Evolutionary conservation across 2,113 vertebrate genomes (phyloP), one percentile per base, ranked within the genome.

Genomic region (Cottus gobio): DNA sequence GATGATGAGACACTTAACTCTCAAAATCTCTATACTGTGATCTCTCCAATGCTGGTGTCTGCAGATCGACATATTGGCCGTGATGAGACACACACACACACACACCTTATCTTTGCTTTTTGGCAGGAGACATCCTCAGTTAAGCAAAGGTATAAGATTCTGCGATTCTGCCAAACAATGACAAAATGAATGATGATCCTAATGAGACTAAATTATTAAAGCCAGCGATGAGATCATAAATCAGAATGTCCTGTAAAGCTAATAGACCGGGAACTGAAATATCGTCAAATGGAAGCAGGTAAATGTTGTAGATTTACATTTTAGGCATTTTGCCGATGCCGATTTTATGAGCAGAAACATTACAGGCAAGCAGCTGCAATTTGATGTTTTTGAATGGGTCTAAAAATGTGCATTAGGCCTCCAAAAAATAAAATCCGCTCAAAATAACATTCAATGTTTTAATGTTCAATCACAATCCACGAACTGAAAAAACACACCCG

Each of bases 251-350:
- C 60, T 37, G 11, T n/a, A 28, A 26, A 5, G 12, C 63, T 34
- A 85, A 80, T 1, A 5, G 36, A 75, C 20, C 63, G 26, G 58
- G 15, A 39, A 46, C 18, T 37, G 52, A 77, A 54, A 36, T 7
- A 22, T 62, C 61, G 39, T 61, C 2, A 20, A 56, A 42, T 6
- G 11, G 28, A 13, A 57, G 26, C 37, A 34, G 15, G 5, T 0
- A 46, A 24, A 54, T 37, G 30, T 39, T 11, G 16, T 1, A 31
- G 36, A 81, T 77, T 81, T 78, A 28, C 68, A 82, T 85, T 75
- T 78, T 20, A 69, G 79, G 63, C 83, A 66, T 70, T 71, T 54
- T 52, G 71, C 76, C 65, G 22, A 37, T 4, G 60, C 76, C n/a
- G n/a, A n/a, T 60, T 67, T 75, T 50, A 36, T 34, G 70, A 63